Evolutionary conservation across 2,113 vertebrate species (phyloP).

Genomic region (Poeciliopsis retropinna): DNA sequence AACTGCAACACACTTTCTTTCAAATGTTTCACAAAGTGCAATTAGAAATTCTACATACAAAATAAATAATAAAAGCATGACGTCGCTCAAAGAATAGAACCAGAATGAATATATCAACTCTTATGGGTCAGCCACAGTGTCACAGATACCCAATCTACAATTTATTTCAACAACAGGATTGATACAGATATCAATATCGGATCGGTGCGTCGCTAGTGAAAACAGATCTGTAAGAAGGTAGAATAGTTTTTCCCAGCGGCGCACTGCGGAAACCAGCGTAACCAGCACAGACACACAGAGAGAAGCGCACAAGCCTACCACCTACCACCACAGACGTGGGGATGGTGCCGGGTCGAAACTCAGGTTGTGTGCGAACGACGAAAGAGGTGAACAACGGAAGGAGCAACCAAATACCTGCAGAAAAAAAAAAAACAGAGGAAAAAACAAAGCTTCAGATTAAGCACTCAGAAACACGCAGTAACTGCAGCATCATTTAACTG

Average conservation of each 20-base stretch:
- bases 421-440: conserved; percentile 15
- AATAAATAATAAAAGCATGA: too few species aligned
- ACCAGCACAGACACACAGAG: background rate
- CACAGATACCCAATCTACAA: too few species aligned
- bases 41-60: too few species aligned
- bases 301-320: background rate
- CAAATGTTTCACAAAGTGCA: too few species aligned
- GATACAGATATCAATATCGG: too few species aligned
- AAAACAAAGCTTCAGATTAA: background rate
- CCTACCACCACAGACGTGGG: conserved; percentile 53
- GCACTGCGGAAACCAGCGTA: background rate
- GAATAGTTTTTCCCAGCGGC: background rate
- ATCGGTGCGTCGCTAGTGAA: background rate
- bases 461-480: background rate
- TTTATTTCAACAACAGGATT: too few species aligned
- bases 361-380: conserved; percentile 18
- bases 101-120: too few species aligned
- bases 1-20: too few species aligned
- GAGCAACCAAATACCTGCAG: conserved; percentile 66
- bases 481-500: background rate
- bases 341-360: conserved; percentile 19
- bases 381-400: conserved; percentile 39
- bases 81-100: too few species aligned
- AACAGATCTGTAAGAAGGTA: background rate
- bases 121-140: too few species aligned